Evolutionary conservation across 2,797 vertebrate species (phyloP).

Genomic region (Melopsittacus undulatus): DNA sequence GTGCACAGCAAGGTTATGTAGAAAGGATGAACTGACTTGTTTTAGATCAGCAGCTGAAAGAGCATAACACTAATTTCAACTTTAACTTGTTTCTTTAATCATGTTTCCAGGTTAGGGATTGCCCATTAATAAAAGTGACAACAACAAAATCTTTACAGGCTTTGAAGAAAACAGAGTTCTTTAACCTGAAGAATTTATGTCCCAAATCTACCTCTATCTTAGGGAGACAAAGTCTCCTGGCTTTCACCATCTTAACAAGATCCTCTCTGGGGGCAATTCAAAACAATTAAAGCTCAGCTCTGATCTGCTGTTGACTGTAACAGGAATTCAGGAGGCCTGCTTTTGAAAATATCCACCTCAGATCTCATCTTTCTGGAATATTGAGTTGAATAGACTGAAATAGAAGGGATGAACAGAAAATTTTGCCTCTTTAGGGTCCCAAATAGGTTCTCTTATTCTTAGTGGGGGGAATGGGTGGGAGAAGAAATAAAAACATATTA

Average conservation of each 20-base stretch:
- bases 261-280: not conserved
- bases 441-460: not conserved
- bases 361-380: not conserved
- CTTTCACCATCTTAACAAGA: not conserved
- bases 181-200: not conserved
- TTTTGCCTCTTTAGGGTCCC: not conserved
- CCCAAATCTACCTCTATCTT: not conserved
- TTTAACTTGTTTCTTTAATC: not conserved
- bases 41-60: not conserved
- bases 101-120: not conserved
- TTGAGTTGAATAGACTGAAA: not conserved
- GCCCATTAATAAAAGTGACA: not conserved
- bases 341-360: not conserved
- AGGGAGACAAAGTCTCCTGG: not conserved
- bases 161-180: not conserved
- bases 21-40: not conserved
- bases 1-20: not conserved
- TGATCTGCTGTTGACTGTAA: not conserved
- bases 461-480: accelerated
- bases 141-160: not conserved
- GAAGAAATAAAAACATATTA: not conserved
- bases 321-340: not conserved
- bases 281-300: not conserved
- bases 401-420: not conserved
- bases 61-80: not conserved